Evolutionary conservation across 2,797 vertebrate genomes (phyloP).

Genomic region (Coregonus sp.): DNA sequence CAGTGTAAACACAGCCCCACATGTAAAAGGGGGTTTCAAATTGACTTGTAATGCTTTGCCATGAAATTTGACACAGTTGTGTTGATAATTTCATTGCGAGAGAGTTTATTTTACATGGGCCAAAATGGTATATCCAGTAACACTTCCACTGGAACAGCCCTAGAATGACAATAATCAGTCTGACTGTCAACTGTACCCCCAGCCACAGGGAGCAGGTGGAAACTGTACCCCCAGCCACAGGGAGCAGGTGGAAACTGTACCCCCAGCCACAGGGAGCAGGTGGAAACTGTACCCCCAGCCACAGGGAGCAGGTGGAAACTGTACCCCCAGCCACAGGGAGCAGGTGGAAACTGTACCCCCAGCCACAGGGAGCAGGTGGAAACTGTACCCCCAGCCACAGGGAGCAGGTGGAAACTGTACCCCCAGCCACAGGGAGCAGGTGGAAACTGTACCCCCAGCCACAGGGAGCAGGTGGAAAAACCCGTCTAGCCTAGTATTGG

Average conservation of each 20-base stretch:
- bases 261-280: conserved; percentile 40
- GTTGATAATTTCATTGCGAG: conserved; percentile 13
- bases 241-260: conserved; percentile 35
- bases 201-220: conserved; percentile 38
- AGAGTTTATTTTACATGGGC: background rate
- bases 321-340: too few species aligned
- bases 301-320: conserved; percentile 36
- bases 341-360: conserved; percentile 38
- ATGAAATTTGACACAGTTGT: conserved; percentile 35
- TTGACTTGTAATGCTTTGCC: conserved; percentile 22
- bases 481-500: conserved; percentile 35
- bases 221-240: too few species aligned
- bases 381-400: conserved; percentile 39
- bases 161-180: conserved; percentile 39
- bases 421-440: too few species aligned
- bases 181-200: conserved; percentile 35
- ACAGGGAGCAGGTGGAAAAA: conserved; percentile 34
- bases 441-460: conserved; percentile 40
- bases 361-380: too few species aligned
- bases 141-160: conserved; percentile 33
- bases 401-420: too few species aligned
- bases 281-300: too few species aligned
- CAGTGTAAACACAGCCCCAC: conserved; percentile 35
- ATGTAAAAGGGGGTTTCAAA: conserved; percentile 39
- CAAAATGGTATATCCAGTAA: background rate